Base-by-base conservation (phyloP, 2,113 vertebrate genomes). In the Rhea americana region DNA sequence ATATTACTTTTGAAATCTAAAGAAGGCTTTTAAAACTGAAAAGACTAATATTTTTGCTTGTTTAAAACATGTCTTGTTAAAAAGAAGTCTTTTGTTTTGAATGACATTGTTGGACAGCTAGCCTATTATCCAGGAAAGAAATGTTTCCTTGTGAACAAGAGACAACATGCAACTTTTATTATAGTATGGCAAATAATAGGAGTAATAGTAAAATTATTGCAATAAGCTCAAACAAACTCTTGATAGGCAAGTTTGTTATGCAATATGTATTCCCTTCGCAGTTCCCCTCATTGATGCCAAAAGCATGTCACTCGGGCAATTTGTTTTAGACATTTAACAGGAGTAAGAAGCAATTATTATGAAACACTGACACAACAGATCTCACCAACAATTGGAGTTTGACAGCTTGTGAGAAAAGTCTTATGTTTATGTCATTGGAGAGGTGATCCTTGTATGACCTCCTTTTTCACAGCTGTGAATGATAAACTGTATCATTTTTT, bases 331-430 rank as follows among this genome's bases (percentile, higher is more conserved):
- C 88, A 92, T 72, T 95, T 94, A 96, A 94, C 93, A 95, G 93
- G 95, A 95, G 90, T 96, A 95, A 96, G 90, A 95, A 96, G 90
- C 94, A 96, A 95, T 96, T 95, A 96, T 95, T 96, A 95, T 91
- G 94, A 96, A 96, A 94, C 96, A 96, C 74, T 93, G 95, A 95
- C 95, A 96, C 92, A 96, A 96, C 95, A 94, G 91, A 96, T 92
- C 94, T 96, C 94, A 94, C 90, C 96, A 96, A 94, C 94, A 95
- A 95, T 80, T 95, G 94, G 95, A 96, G 94, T 95, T 85, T 96
- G 95, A 96, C 94, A 96, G 92, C 83, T 96, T 87, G 94, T 92
- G 90, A 96, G 92, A 95, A 94, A 96, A 96, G 93, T 95, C 92
- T 94, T 71, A 80, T 96, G 94, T 96, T 95, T 96, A 92, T 95